Conservation (phyloP, 2,797 vertebrate species). For the Anguilla obscura region DNA sequence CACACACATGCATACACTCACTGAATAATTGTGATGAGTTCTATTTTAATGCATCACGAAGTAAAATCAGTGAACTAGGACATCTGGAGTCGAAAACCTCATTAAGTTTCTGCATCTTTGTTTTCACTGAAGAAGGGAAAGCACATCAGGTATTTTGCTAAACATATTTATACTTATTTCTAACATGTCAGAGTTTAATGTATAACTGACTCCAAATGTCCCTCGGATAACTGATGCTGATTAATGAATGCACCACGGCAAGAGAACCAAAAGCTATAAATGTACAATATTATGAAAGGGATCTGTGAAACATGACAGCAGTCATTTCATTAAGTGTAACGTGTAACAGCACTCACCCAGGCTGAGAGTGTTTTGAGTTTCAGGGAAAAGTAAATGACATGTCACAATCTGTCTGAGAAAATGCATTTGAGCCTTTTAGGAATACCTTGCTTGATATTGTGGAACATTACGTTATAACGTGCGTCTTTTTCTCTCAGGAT, state of each 20-base stretch:
- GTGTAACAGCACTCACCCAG: background rate
- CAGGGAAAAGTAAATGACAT: background rate
- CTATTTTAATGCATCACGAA: background rate
- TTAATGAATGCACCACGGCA: background rate
- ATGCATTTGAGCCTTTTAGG: background rate
- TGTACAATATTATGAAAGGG: constrained; percentile 1
- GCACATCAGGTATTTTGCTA: background rate
- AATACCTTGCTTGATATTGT: constrained; percentile 1
- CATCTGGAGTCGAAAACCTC: background rate
- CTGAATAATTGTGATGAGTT: no score
- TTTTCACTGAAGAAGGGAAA: background rate
- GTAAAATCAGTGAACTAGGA: background rate
- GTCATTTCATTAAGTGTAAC: background rate
- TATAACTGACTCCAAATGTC: background rate
- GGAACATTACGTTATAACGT: background rate
- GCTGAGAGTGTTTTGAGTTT: background rate
- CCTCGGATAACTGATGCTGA: background rate
- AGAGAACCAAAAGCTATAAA: background rate
- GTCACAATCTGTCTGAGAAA: constrained; percentile 8
- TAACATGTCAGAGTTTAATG: background rate
- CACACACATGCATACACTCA: background rate
- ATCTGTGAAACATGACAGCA: background rate
- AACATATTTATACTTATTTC: background rate
- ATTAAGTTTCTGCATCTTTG: background rate
- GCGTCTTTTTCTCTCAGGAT: background rate